Base-by-base conservation (phyloP, 2,797 vertebrate genomes). In the Myiothlypis coronata region DNA sequence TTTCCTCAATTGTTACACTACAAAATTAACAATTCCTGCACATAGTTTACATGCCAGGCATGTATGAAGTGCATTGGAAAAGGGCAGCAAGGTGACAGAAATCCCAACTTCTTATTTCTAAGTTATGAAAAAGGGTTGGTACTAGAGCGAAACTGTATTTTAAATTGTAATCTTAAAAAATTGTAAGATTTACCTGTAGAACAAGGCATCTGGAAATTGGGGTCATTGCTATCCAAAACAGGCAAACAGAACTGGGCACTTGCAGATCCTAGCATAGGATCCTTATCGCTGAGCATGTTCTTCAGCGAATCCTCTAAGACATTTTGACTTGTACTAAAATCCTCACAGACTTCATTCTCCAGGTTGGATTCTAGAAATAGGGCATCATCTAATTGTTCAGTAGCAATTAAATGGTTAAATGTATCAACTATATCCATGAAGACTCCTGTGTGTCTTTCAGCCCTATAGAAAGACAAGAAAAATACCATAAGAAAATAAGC, bases 371-470 rank as follows among this genome's bases (percentile, higher is more conserved):
- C 99, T 97, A 99, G 98, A 97, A 98, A 98, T 97, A 99, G 98
- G 95, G 99, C 98, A 98, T 99, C 99, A 97, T 99, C 99, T 98
- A 99, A 99, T 98, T 99, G 99, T 98, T 99, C 99, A 98, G 99
- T 99, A 98, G 99, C 98, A 98, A 99, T 99, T 98, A 99, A 98
- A 98, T 99, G 99, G 98, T 99, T 99, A 98, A 99, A 99, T 98
- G 99, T 99, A 98, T 99, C 99, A 98, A 99, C 99, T 99, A 98
- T 98, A 99, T 99, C 99, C 99, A 99, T 99, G 99, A 99, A 99
- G 99, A 98, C 98, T 98, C 98, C 98, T 98, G 98, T 98, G 98
- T 98, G 98, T 98, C 98, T 98, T 98, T 97, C 98, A 98, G 96
- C 97, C 98, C 98, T 98, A 98, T 97, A 98, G 97, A 98, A 98